A percentile compares a stretch with the other conserved stretches of the same genome.
Conservation (phyloP, 35 echinoderm and acorn worm genomes). For the Chiridota heheva region DNA sequence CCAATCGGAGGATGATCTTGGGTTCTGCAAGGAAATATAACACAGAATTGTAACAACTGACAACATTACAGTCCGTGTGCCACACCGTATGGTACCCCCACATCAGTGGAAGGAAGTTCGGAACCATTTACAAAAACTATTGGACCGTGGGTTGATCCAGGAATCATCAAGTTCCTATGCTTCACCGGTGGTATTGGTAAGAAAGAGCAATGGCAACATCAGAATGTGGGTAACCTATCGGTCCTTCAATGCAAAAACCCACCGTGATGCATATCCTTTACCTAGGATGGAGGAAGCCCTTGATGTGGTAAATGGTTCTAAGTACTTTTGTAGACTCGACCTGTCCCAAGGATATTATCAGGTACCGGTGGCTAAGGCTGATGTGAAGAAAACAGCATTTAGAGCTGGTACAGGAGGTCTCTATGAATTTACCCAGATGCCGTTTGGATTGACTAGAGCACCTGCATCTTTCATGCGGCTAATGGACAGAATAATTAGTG, state of each 20-base stretch:
- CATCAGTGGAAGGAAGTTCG: constrained; percentile 63
- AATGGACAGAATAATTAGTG: not conserved
- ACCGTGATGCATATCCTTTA: constrained; percentile 64
- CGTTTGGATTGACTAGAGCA: constrained; percentile 35
- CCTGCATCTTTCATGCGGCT: constrained; percentile 26
- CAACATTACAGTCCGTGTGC: constrained; percentile 22
- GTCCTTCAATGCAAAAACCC: constrained; percentile 62
- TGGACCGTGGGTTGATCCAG: constrained; percentile 33
- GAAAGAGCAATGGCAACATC: constrained; percentile 59
- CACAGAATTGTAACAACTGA: constrained; percentile 39
- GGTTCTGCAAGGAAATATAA: constrained; percentile 6
- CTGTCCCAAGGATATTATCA: constrained; percentile 68
- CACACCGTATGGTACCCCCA: constrained; percentile 54
- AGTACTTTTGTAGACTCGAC: constrained; percentile 57
- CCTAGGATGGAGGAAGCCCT: constrained; percentile 74
- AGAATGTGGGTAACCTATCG: constrained; percentile 68
- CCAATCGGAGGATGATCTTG: constrained; percentile 43
- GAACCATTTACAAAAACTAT: constrained; percentile 36
- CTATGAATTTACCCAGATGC: constrained; percentile 22
- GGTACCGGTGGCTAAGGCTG: constrained; percentile 33
- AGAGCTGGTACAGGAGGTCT: constrained; percentile 40
- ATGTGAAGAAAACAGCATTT: constrained; percentile 65
- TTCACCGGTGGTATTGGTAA: constrained; percentile 56
- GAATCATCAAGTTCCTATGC: constrained; percentile 77
- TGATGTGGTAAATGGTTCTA: constrained; percentile 51